Evolutionary conservation across 2,113 vertebrate genomes (phyloP), one percentile per base, ranked within the genome.

Genomic region (Dipodomys spectabilis): DNA sequence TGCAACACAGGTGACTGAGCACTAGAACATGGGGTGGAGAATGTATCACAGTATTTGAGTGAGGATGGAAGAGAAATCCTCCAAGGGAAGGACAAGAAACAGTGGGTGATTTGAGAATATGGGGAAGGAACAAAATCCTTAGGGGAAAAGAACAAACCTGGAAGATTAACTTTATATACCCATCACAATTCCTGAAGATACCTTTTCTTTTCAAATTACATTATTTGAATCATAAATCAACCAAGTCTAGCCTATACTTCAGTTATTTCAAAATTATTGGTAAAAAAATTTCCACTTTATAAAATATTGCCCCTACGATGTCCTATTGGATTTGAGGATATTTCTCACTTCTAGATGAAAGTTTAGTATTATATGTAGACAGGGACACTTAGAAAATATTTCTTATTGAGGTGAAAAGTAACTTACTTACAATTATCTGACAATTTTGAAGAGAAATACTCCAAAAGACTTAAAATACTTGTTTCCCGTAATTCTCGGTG

Each of bases 381-480:
- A 80, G 6, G 16, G 13, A 78, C 0, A 53, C 13, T 77, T 81
- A 35, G 25, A 78, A 92, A 91, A 60, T 73, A 49, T 44, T 78
- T 69, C 6, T 82, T 6, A 68, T 67, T 27, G 82, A 94, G 28
- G 45, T 64, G 3, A 49, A 95, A 95, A 82, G 72, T 7, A 57
- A 18, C 45, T 82, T 92, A 96, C 93, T 97, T 96, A 96, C 90
- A 95, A 6, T 96, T 73, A 62, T 7, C 65, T 71, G 88, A 81
- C 65, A 72, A 82, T 83, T 91, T 94, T 88, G 96, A 96, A 91
- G 95, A 71, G 27, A 32, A 27, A 27, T 94, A 97, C 23, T 82
- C 30, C 75, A 98, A 94, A 97, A 98, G 83, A 72, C 95, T 60
- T 87, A 95, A 95, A 95, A 98, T 92, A 57, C 72, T 93, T 93